These are phyloP conservation scores for Dendrocopos noguchii DNA, from an alignment of 2,113 vertebrate genomes.

Conservation along the genomic window DNA sequence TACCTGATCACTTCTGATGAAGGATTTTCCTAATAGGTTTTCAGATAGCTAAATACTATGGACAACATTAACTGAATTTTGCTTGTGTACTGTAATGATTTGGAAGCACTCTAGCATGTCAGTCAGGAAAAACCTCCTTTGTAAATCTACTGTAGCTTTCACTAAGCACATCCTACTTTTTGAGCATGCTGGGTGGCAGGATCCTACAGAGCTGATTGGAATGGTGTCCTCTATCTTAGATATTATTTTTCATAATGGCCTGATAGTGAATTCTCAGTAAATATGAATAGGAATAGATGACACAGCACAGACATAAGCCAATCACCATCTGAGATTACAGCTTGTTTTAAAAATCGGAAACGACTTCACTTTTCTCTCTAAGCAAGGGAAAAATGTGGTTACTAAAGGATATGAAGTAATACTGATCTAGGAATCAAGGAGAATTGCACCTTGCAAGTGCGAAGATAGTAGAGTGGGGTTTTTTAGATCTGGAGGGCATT, in stretches of 20 bases:
- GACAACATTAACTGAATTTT: neutral
- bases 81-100: neutral
- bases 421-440: neutral
- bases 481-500: neutral
- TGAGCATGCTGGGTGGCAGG: neutral
- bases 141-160: neutral
- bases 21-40: neutral
- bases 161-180: neutral
- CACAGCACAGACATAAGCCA: neutral
- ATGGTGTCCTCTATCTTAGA: neutral
- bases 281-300: neutral
- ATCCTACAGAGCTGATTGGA: neutral
- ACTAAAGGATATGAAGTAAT: neutral
- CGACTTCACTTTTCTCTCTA: neutral
- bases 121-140: neutral
- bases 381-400: neutral
- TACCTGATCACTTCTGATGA: neutral
- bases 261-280: neutral
- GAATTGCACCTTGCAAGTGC: neutral
- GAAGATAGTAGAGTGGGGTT: neutral
- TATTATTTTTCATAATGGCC: neutral
- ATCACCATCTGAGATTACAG: neutral
- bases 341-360: neutral
- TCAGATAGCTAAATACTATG: neutral
- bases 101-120: neutral